Base-by-base conservation (phyloP, 1,140 invertebrate species). In the Branchinecta lynchi region DNA sequence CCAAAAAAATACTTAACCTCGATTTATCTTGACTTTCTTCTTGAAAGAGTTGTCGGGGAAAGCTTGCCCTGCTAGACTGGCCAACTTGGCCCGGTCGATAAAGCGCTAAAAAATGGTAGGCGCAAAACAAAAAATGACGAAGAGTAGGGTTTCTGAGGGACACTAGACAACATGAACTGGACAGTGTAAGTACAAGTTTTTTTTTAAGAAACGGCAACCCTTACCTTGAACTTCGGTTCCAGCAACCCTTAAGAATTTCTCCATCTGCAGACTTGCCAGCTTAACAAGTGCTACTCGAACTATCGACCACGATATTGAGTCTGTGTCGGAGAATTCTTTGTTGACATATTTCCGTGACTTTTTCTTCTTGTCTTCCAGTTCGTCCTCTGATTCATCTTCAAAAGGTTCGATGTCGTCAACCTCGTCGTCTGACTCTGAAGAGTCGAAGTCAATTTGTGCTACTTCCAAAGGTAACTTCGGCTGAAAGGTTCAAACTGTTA, bases 261-360 rank as follows among this genome's bases (percentile, higher is more conserved):
- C 82, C 3, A 99, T 78, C 74, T 93, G 90, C 66, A 83, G 79
- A 73, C 92, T 87, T 44, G 92, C 86, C 67, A 95, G 84, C 75
- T 88, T 87, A 45, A 97, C 83, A 70, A 92, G 85, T 45, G 93
- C 89, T 74, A 93, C 84, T 73, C 94, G 85, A 78, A 99, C 87
- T 65, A 99, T 85, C 74, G 86, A 86, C 96, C 96, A 99, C 69
- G 91, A 90, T 77, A 94, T 97, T 15, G 91, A 93, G 74, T 89
- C 87, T 7, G 93, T 89, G 82, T 96, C 91, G 44, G 86, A 86
- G 77, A 97, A 93, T 78, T 96, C 92, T 21, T 81, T 87, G 77
- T 93, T 93, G 60, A 78, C 78, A 70, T 77, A 78, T 71, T 74
- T 73, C 15, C 21, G 43, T 7, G 68, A 43, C 8, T 15, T 74